Evolutionary conservation across 2,888 invertebrate species (phyloP).

Genomic region (Pseudoips prasinana): DNA sequence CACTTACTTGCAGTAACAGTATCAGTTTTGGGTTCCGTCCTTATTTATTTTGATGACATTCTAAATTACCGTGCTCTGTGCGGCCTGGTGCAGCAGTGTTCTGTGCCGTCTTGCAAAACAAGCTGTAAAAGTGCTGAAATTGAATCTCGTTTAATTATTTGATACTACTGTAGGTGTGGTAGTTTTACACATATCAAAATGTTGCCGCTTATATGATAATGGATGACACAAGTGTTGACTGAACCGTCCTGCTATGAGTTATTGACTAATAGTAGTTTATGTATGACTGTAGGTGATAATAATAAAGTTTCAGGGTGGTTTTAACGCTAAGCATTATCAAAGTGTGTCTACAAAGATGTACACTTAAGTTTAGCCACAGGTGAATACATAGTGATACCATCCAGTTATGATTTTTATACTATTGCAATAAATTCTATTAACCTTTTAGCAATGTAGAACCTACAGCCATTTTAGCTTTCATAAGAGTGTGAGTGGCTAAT

Average conservation of each 20-base stretch:
- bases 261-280: constrained; percentile 36
- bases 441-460: too few relatives aligned
- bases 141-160: constrained; percentile 16
- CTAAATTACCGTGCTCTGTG: too few relatives aligned
- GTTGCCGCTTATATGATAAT: constrained; percentile 47
- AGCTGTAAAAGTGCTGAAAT: constrained; percentile 9
- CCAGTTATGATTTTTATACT: too few relatives aligned
- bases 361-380: too few relatives aligned
- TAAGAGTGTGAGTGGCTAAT: too few relatives aligned
- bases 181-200: constrained; percentile 62
- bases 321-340: constrained; percentile 22
- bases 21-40: constrained; percentile 29
- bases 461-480: too few relatives aligned
- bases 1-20: constrained; percentile 23
- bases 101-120: too few relatives aligned
- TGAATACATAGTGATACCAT: too few relatives aligned
- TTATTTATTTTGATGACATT: constrained; percentile 15
- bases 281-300: constrained; percentile 32
- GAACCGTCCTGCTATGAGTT: constrained; percentile 72
- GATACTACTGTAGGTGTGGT: constrained; percentile 34
- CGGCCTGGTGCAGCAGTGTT: too few relatives aligned
- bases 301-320: constrained; percentile 33
- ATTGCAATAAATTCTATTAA: too few relatives aligned
- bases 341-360: constrained; percentile 7
- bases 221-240: constrained; percentile 44